A percentile compares a stretch with the other conserved stretches of the same genome.
Evolutionary conservation across 1,140 invertebrate species (phyloP).

Genomic region (Drosophila tropicalis): DNA sequence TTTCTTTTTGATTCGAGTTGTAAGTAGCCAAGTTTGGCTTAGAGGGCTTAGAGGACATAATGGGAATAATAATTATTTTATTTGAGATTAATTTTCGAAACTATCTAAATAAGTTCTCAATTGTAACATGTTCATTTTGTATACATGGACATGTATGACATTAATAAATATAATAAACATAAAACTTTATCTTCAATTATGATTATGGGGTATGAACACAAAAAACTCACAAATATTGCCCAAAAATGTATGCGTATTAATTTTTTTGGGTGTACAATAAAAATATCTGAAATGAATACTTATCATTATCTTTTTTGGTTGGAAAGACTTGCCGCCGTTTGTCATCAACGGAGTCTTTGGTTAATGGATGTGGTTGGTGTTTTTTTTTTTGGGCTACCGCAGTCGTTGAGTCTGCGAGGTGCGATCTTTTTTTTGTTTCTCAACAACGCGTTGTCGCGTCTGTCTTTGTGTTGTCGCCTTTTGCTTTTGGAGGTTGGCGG

Average conservation of each 20-base stretch:
- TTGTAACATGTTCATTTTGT: conserved; percentile 1
- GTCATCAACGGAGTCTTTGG: conserved; percentile 69
- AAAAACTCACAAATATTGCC: conserved; percentile 21
- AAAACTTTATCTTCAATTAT: conserved; percentile 18
- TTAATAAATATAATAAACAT: conserved; percentile 19
- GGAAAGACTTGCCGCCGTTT: conserved; percentile 72
- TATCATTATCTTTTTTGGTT: conserved; percentile 64
- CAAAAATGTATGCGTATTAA: conserved; percentile 24
- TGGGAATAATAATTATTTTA: no score
- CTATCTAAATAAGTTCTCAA: background rate
- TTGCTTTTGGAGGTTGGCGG: conserved; percentile 66
- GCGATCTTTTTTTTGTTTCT: conserved; percentile 10
- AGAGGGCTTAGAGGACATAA: no score
- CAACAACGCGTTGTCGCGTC: conserved; percentile 25
- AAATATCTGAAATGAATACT: conserved; percentile 67
- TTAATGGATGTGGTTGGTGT: conserved; percentile 53
- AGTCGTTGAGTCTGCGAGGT: conserved; percentile 24
- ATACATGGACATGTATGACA: conserved; percentile 15
- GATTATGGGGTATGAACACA: conserved; percentile 22
- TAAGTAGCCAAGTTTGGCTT: no score
- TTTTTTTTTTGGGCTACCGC: conserved; percentile 42
- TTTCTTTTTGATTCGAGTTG: no score
- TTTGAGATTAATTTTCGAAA: no score
- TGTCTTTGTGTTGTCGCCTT: conserved; percentile 43
- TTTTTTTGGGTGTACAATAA: conserved; percentile 22